These are phyloP conservation scores for Saguinus midas DNA, from an alignment of 2,113 vertebrate species.

Conservation along the genomic window DNA sequence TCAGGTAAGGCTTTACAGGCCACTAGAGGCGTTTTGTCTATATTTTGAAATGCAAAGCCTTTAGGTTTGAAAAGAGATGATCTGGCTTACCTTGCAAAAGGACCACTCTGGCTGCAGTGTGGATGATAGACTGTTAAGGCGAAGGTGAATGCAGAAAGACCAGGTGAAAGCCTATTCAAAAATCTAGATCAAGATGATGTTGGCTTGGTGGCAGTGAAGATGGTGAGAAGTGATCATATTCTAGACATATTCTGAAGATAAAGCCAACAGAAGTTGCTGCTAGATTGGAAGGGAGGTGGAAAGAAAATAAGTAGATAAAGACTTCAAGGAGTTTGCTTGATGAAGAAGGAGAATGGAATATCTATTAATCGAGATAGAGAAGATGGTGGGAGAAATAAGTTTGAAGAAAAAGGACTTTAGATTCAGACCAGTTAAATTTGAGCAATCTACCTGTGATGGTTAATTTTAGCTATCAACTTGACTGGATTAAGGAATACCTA, in stretches of 20 bases:
- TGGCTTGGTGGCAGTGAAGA: background rate
- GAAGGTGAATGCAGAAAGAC: background rate
- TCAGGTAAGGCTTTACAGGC: background rate
- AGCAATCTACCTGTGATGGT: background rate
- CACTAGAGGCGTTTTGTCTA: background rate
- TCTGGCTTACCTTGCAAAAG: background rate
- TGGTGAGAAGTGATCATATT: background rate
- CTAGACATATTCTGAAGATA: background rate
- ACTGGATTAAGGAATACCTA: background rate
- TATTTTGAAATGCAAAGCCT: background rate
- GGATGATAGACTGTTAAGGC: background rate
- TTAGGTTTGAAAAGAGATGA: background rate
- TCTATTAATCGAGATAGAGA: background rate
- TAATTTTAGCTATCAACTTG: background rate
- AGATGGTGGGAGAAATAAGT: background rate
- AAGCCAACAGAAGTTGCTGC: background rate
- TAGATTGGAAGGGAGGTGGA: background rate
- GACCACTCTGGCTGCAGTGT: background rate
- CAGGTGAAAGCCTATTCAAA: background rate
- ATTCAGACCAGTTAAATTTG: background rate
- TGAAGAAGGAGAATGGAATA: background rate
- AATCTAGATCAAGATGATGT: background rate
- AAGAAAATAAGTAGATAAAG: background rate
- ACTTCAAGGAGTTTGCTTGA: background rate
- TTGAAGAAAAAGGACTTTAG: background rate